phyloP scores from a whole-genome alignment of 2,888 invertebrate species.

The Eulithis testata region DNA sequence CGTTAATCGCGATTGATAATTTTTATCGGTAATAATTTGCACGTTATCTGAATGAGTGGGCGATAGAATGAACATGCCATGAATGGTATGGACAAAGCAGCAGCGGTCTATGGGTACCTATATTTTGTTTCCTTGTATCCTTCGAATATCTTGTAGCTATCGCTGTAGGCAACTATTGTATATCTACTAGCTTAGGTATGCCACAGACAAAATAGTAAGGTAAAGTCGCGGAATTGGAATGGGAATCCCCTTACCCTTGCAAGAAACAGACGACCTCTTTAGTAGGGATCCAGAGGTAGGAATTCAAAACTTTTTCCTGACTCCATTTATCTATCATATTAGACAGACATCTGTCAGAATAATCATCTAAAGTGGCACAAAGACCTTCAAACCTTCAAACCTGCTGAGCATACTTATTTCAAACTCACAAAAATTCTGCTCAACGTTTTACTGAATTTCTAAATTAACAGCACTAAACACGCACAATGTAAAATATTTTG shows the following conservation, averaged over 20 bases:
- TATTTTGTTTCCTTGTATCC: too few relatives aligned
- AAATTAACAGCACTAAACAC: background rate
- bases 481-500: constrained; percentile 8
- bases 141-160: too few relatives aligned
- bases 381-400: background rate
- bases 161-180: too few relatives aligned
- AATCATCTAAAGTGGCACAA: background rate
- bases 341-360: background rate
- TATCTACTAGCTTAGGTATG: too few relatives aligned
- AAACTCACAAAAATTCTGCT: background rate
- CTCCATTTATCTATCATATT: background rate
- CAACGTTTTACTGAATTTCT: background rate
- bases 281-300: background rate
- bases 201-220: too few relatives aligned
- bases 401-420: background rate
- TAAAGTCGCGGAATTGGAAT: too few relatives aligned
- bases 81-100: background rate
- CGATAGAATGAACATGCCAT: constrained; percentile 28
- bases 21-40: constrained; percentile 71
- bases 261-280: background rate
- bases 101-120: too few relatives aligned
- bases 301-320: background rate
- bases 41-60: constrained; percentile 38
- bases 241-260: too few relatives aligned
- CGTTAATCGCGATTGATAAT: constrained; percentile 73